Percentiles rank a stretch among this genome's conserved stretches.
Evolutionary conservation across 1,140 invertebrate species (phyloP).

Genomic region (Littorina saxatilis): DNA sequence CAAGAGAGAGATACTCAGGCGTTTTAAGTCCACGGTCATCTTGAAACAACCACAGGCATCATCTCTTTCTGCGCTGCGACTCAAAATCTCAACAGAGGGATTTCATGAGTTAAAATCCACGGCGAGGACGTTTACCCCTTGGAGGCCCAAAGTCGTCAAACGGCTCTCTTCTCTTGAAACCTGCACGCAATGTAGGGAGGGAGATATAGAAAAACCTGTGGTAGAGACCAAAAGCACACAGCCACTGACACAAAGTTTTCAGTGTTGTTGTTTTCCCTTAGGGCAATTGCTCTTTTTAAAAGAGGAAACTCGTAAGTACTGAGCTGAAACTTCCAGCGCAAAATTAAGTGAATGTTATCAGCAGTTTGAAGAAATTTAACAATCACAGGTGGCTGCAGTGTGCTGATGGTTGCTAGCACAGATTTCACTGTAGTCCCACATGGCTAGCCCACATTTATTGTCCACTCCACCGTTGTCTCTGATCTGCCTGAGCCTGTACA

Average conservation of each 20-base stretch:
- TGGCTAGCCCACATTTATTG: too few species aligned
- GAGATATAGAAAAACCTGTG: constrained; percentile 23
- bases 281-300: too few species aligned
- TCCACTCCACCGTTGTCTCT: too few species aligned
- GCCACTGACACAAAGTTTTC: background rate
- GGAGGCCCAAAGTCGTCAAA: constrained; percentile 22
- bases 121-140: constrained; percentile 29
- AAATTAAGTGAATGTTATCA: too few species aligned
- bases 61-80: background rate
- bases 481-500: too few species aligned
- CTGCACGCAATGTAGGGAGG: constrained; percentile 25
- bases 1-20: too few species aligned
- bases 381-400: background rate
- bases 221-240: constrained; percentile 5
- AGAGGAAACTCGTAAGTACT: too few species aligned
- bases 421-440: constrained; percentile 21
- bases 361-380: too few species aligned
- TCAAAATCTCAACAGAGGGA: background rate
- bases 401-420: background rate
- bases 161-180: constrained; percentile 30
- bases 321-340: too few species aligned
- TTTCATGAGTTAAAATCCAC: constrained; percentile 9
- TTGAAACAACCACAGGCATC: too few species aligned
- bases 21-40: too few species aligned
- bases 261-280: too few species aligned